These are phyloP conservation scores for Eupsittula cactorum DNA, from an alignment of 2,113 vertebrate genomes.

Conservation along the genomic window DNA sequence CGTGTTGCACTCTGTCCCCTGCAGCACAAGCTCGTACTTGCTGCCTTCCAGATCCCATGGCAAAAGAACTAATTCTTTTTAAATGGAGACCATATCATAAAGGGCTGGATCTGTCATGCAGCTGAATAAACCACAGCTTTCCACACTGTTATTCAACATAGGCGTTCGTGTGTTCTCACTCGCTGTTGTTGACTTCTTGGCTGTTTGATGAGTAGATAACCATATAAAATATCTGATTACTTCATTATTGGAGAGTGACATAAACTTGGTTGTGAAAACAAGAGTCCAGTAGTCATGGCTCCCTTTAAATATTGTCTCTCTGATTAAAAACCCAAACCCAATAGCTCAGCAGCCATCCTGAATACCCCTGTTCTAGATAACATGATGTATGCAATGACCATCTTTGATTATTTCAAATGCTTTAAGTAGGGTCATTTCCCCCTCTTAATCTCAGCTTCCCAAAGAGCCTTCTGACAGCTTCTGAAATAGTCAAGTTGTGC, in stretches of 20 bases:
- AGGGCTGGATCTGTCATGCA: conserved; percentile 62
- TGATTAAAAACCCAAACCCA: neutral
- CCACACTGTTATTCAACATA: conserved; percentile 47
- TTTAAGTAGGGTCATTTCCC: neutral
- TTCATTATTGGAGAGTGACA: conserved; percentile 21
- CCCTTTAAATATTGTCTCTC: neutral
- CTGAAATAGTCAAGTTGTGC: neutral
- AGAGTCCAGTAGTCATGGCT: conserved; percentile 8
- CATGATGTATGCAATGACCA: neutral
- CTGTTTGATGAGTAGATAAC: conserved; percentile 36
- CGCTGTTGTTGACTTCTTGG: conserved; percentile 25
- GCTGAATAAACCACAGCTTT: conserved; percentile 70
- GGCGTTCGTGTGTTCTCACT: conserved; percentile 39
- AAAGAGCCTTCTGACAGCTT: neutral
- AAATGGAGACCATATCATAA: conserved; percentile 67
- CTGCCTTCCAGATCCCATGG: conserved; percentile 44
- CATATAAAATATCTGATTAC: conserved; percentile 27
- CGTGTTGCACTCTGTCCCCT: neutral
- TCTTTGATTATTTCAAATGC: neutral
- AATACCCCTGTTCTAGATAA: neutral
- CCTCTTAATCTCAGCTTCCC: neutral
- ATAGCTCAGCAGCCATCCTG: neutral
- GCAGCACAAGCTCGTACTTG: neutral
- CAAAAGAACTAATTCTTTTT: conserved; percentile 56
- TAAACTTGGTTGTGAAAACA: conserved; percentile 41